Conservation (phyloP, 2,797 vertebrate genomes). For the Hippocampus kuda region DNA sequence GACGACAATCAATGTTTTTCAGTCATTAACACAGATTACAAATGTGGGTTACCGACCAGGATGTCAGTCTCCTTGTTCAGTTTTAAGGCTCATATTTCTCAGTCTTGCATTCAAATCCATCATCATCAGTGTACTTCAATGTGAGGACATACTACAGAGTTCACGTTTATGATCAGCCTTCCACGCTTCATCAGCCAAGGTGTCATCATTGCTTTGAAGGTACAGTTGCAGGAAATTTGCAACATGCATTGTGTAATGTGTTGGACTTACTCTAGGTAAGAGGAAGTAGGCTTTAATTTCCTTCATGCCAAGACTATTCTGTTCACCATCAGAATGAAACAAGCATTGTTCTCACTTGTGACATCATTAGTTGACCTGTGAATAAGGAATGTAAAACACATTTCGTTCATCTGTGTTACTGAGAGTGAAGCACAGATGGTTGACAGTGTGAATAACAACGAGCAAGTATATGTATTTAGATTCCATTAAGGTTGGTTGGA, state of each 20-base stretch:
- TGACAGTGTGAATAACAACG: constrained; percentile 17
- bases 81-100: no score
- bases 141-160: neutral
- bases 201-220: neutral
- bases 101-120: no score
- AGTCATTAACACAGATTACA: no score
- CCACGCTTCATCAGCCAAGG: neutral
- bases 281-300: neutral
- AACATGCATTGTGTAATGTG: no score
- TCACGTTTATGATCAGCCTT: neutral
- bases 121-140: neutral
- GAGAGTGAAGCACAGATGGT: constrained; percentile 5
- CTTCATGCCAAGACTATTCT: neutral
- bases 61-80: neutral
- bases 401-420: neutral
- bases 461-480: neutral
- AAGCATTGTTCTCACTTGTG: neutral
- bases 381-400: constrained; percentile 1
- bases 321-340: neutral
- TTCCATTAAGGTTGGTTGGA: constrained; percentile 19
- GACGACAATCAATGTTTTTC: no score
- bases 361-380: neutral
- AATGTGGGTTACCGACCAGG: no score
- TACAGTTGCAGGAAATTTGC: neutral
- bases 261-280: no score